A percentile compares a stretch with the other conserved stretches of the same genome.
Evolutionary conservation across 2,888 invertebrate genomes (phyloP).

Genomic region (Trichopoda pennipes): DNA sequence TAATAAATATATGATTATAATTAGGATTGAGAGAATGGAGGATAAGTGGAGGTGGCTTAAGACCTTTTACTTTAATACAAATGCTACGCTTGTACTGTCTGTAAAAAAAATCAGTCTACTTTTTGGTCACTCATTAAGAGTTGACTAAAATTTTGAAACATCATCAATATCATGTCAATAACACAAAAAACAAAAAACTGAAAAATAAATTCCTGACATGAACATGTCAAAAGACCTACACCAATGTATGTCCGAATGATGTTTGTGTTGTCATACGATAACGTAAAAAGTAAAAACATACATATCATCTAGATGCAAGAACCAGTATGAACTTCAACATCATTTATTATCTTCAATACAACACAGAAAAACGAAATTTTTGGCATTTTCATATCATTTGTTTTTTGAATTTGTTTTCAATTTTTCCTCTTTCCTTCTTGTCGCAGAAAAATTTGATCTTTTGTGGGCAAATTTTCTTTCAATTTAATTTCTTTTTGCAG

Average conservation of each 20-base stretch:
- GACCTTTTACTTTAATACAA: too few relatives aligned
- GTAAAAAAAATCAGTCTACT: too few relatives aligned
- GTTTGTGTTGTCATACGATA: neutral
- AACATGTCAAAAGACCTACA: constrained; percentile 74
- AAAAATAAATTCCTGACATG: constrained; percentile 29
- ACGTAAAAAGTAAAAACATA: neutral
- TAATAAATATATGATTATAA: too few relatives aligned
- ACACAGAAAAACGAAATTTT: constrained; percentile 47
- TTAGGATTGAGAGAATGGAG: too few relatives aligned
- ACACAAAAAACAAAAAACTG: neutral
- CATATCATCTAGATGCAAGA: constrained; percentile 7
- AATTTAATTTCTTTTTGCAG: constrained; percentile 32
- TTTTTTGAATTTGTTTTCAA: constrained; percentile 14
- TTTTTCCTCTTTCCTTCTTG: constrained; percentile 16
- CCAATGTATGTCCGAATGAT: constrained; percentile 73
- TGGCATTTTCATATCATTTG: constrained; percentile 61
- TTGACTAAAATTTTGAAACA: too few relatives aligned
- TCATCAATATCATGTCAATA: too few relatives aligned
- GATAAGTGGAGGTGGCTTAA: too few relatives aligned
- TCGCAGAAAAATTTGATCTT: neutral
- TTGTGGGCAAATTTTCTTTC: constrained; percentile 36
- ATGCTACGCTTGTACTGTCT: too few relatives aligned
- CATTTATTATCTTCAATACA: constrained; percentile 78
- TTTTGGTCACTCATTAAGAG: too few relatives aligned
- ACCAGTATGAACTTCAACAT: constrained; percentile 66